Evolutionary conservation across 2,797 vertebrate species (phyloP).

Genomic region (Pseudotriccus pelzelni): DNA sequence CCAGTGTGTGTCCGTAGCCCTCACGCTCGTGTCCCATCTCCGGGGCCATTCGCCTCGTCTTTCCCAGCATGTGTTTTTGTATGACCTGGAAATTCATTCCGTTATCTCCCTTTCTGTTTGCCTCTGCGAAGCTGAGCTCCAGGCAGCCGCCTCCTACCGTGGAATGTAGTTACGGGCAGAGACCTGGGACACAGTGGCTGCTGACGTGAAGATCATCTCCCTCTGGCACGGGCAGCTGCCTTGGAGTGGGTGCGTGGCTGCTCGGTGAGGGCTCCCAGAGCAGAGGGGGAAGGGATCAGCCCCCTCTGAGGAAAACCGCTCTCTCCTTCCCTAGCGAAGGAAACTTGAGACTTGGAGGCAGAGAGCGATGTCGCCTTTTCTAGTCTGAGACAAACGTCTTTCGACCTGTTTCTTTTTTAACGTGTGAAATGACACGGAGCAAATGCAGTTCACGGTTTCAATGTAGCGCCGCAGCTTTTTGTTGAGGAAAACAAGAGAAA

Average conservation of each 20-base stretch:
- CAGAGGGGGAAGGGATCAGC: slow-evolving; percentile 48
- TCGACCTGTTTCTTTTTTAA: background rate
- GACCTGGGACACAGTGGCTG: slow-evolving; percentile 62
- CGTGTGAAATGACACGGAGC: background rate
- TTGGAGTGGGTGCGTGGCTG: slow-evolving; percentile 39
- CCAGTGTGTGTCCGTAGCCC: background rate
- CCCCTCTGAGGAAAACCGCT: slow-evolving; percentile 33
- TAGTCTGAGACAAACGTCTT: slow-evolving; percentile 42
- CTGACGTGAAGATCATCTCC: slow-evolving; percentile 66
- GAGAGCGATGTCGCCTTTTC: slow-evolving; percentile 36
- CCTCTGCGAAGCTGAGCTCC: slow-evolving; percentile 82
- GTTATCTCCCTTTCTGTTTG: slow-evolving; percentile 77
- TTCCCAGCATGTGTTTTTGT: background rate
- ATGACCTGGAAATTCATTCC: slow-evolving; percentile 44
- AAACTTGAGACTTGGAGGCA: slow-evolving; percentile 27
- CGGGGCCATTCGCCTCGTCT: background rate
- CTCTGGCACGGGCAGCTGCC: slow-evolving; percentile 53
- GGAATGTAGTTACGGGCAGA: slow-evolving; percentile 67
- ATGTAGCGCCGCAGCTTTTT: slow-evolving; percentile 35
- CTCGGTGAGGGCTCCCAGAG: slow-evolving; percentile 58
- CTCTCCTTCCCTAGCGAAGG: slow-evolving; percentile 29
- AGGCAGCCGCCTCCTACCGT: slow-evolving; percentile 69
- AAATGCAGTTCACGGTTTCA: background rate
- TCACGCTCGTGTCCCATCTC: background rate
- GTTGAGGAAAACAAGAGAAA: background rate